Conservation (phyloP, 2,888 invertebrate genomes). For the Amiota minor region DNA sequence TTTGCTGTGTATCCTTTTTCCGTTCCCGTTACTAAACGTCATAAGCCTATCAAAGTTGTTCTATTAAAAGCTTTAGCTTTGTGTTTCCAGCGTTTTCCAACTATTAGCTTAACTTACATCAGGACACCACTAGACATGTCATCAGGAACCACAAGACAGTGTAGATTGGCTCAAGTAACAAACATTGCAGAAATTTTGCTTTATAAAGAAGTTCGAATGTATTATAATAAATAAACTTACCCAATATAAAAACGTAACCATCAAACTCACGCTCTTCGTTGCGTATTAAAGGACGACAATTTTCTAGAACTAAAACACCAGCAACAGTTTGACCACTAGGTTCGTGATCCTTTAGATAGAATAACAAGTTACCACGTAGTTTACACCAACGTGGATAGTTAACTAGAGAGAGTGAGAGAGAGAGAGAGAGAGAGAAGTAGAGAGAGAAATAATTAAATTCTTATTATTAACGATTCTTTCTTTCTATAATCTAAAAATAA, state of each 20-base stretch:
- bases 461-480: neutral
- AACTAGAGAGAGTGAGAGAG: slow-evolving; percentile 75
- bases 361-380: slow-evolving; percentile 91
- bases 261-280: slow-evolving; percentile 78
- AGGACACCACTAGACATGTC: too few relatives aligned
- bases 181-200: too few relatives aligned
- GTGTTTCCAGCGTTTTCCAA: too few relatives aligned
- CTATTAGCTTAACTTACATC: too few relatives aligned
- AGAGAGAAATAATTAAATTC: slow-evolving; percentile 14
- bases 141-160: too few relatives aligned
- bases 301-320: slow-evolving; percentile 91
- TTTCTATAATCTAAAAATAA: neutral
- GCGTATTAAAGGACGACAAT: slow-evolving; percentile 83
- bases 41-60: too few relatives aligned
- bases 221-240: slow-evolving; percentile 74
- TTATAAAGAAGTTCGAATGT: too few relatives aligned
- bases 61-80: too few relatives aligned
- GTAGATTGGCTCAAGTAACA: too few relatives aligned
- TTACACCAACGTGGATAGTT: slow-evolving; percentile 91
- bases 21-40: too few relatives aligned
- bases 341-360: slow-evolving; percentile 92
- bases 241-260: slow-evolving; percentile 86
- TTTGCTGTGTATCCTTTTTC: too few relatives aligned
- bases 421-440: slow-evolving; percentile 18
- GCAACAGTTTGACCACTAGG: slow-evolving; percentile 87